A percentile compares a stretch with the other conserved stretches of the same genome.
phyloP scores from a whole-genome alignment of 1,140 invertebrate genomes.

The Bombus confusus region DNA sequence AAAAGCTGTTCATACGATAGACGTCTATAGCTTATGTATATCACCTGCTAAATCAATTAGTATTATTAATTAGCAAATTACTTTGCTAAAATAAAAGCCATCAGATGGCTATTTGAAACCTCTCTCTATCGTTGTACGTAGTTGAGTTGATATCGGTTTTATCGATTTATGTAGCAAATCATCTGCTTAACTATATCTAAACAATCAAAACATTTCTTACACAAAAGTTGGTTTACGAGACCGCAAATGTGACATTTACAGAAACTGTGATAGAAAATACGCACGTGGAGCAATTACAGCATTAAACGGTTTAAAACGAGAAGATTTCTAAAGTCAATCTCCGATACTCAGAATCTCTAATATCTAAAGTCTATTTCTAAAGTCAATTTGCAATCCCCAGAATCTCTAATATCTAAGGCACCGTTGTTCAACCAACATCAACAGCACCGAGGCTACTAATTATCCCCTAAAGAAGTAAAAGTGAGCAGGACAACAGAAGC shows the following conservation, averaged over 20 bases:
- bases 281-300: background rate
- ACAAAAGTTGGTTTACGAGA: background rate
- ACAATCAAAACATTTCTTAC: background rate
- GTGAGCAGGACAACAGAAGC: background rate
- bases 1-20: too few relatives aligned
- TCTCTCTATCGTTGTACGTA: too few relatives aligned
- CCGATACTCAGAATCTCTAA: background rate
- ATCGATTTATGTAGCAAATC: background rate
- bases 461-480: background rate
- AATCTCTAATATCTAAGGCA: background rate
- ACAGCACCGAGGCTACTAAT: background rate
- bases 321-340: background rate
- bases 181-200: too few relatives aligned
- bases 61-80: too few relatives aligned
- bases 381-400: background rate
- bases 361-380: background rate
- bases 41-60: too few relatives aligned
- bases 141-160: background rate
- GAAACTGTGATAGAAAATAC: background rate
- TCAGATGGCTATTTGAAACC: too few relatives aligned
- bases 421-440: background rate
- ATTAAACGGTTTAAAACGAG: background rate
- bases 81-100: too few relatives aligned
- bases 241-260: background rate
- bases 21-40: too few relatives aligned